Percentiles rank a stretch among this genome's conserved stretches.
Conservation (phyloP, 64 coral and sea anemone genomes). For the Actinia tenebrosa region DNA sequence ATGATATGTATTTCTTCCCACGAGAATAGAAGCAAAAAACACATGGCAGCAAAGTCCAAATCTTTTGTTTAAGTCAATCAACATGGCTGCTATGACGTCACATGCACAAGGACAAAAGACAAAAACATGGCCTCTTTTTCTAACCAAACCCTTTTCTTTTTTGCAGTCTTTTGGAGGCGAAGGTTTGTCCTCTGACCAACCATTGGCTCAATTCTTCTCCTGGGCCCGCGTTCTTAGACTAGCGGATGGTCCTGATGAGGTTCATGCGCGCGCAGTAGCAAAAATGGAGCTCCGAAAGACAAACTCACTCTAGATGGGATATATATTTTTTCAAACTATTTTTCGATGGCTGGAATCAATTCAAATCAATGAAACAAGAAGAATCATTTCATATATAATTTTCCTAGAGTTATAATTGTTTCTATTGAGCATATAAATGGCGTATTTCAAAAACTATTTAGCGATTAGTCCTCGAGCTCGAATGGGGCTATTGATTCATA, state of each 20-base stretch:
- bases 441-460: too few relatives aligned
- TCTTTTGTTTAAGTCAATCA: too few relatives aligned
- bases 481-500: too few relatives aligned
- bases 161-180: slow-evolving; percentile 78
- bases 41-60: too few relatives aligned
- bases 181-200: slow-evolving; percentile 77
- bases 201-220: slow-evolving; percentile 90
- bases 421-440: background rate
- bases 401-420: background rate
- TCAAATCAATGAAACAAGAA: background rate
- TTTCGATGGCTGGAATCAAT: background rate
- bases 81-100: too few relatives aligned
- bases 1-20: too few relatives aligned
- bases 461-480: too few relatives aligned
- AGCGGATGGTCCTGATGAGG: slow-evolving; percentile 94
- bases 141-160: background rate
- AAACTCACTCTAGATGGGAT: background rate
- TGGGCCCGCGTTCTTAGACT: slow-evolving; percentile 85
- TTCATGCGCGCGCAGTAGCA: slow-evolving; percentile 77
- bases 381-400: background rate
- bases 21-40: too few relatives aligned
- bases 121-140: background rate
- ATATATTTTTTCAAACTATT: background rate
- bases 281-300: slow-evolving; percentile 70
- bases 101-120: too few relatives aligned